Evolutionary conservation across 2,888 invertebrate genomes (phyloP).

Genomic region (Chloromyia formosa): DNA sequence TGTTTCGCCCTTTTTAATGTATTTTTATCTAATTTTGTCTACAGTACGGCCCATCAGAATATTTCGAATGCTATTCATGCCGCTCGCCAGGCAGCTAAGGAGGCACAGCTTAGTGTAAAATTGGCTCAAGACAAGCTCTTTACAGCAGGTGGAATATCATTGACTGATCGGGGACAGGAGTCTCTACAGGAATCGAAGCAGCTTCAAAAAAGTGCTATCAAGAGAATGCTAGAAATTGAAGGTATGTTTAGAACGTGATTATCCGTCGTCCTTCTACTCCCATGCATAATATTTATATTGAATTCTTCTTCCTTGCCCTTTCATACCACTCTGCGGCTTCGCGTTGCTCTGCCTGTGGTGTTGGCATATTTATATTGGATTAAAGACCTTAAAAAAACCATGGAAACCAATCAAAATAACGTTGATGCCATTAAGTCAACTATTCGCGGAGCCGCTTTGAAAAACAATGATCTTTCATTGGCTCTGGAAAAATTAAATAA

Average conservation of each 20-base stretch:
- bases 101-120: constrained; percentile 63
- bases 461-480: constrained; percentile 61
- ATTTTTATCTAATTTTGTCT: background rate
- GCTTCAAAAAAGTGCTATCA: constrained; percentile 67
- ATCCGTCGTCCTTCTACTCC: too few relatives aligned
- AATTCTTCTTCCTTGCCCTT: too few relatives aligned
- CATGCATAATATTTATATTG: too few relatives aligned
- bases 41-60: constrained; percentile 69
- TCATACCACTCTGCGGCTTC: too few relatives aligned
- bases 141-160: constrained; percentile 64
- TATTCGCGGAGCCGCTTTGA: constrained; percentile 60
- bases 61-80: constrained; percentile 77
- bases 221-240: constrained; percentile 65
- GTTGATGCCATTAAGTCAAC: constrained; percentile 62
- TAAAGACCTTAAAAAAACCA: constrained; percentile 35
- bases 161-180: constrained; percentile 66
- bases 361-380: too few relatives aligned
- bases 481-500: constrained; percentile 56
- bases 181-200: constrained; percentile 68
- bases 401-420: constrained; percentile 58
- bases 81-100: constrained; percentile 62
- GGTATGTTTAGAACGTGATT: constrained; percentile 56
- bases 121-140: constrained; percentile 59
- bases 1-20: too few relatives aligned
- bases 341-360: too few relatives aligned